Percentiles rank a stretch among this genome's conserved stretches.
phyloP scores from a whole-genome alignment of 2,113 vertebrate genomes.

The Tragelaphus strepsiceros region DNA sequence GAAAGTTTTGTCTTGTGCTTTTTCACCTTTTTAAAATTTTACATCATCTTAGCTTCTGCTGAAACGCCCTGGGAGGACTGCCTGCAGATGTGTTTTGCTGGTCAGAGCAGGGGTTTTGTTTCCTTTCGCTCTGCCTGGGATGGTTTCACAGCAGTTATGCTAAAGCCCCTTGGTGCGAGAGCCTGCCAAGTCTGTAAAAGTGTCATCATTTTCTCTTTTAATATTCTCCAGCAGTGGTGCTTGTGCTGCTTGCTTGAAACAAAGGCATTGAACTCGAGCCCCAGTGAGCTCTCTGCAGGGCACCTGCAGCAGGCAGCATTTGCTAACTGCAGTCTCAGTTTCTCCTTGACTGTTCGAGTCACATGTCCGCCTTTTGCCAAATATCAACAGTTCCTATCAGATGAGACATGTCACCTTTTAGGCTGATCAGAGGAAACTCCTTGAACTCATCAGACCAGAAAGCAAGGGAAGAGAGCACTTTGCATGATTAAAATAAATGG shows the following conservation, averaged over 20 bases:
- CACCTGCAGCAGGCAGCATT: not conserved
- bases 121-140: not conserved
- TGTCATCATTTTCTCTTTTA: conserved; percentile 57
- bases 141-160: not conserved
- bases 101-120: conserved; percentile 23
- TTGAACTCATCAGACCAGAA: not conserved
- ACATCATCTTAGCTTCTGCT: not conserved
- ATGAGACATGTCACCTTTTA: not conserved
- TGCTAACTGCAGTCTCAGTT: not conserved
- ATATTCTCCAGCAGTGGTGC: conserved; percentile 15
- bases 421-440: not conserved
- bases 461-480: not conserved
- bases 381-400: not conserved
- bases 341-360: not conserved
- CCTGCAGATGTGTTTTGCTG: conserved; percentile 4
- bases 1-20: not conserved
- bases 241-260: not conserved
- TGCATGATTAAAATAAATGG: not conserved
- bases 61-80: not conserved
- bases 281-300: not conserved
- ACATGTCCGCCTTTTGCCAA: not conserved
- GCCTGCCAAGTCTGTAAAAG: conserved; percentile 46
- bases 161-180: conserved; percentile 7
- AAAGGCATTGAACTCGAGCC: not conserved
- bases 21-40: not conserved